Percentiles rank a stretch among this genome's conserved stretches.
Conservation (phyloP, 2,113 vertebrate genomes). For the Onychostoma macrolepis region DNA sequence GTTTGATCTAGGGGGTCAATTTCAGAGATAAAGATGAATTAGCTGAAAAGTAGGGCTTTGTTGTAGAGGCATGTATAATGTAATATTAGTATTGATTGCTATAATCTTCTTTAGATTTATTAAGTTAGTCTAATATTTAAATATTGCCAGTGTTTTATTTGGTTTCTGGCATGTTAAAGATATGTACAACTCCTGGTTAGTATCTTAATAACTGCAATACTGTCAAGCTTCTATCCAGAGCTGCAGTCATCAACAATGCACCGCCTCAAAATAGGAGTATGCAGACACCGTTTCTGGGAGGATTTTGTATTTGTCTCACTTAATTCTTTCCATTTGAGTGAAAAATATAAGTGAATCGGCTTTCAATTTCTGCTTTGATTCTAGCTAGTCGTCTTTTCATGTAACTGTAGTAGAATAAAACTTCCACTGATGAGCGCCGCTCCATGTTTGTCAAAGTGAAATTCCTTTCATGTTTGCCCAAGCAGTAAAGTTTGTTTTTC, state of each 20-base stretch:
- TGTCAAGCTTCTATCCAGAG: background rate
- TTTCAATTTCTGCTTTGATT: background rate
- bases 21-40: background rate
- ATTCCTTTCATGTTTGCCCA: constrained; percentile 3
- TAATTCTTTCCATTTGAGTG: background rate
- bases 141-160: background rate
- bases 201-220: background rate
- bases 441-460: background rate
- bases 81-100: no score
- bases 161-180: background rate
- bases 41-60: background rate
- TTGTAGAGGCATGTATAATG: no score
- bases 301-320: background rate
- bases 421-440: background rate
- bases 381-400: background rate
- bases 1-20: background rate
- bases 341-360: background rate
- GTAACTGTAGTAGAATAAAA: background rate
- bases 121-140: background rate
- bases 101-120: background rate
- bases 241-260: background rate
- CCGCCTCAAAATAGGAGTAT: background rate
- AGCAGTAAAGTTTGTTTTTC: background rate
- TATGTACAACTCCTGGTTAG: background rate
- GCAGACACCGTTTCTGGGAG: background rate